Conservation (phyloP, 2,888 invertebrate species). For the Eristalinus aeneus region DNA sequence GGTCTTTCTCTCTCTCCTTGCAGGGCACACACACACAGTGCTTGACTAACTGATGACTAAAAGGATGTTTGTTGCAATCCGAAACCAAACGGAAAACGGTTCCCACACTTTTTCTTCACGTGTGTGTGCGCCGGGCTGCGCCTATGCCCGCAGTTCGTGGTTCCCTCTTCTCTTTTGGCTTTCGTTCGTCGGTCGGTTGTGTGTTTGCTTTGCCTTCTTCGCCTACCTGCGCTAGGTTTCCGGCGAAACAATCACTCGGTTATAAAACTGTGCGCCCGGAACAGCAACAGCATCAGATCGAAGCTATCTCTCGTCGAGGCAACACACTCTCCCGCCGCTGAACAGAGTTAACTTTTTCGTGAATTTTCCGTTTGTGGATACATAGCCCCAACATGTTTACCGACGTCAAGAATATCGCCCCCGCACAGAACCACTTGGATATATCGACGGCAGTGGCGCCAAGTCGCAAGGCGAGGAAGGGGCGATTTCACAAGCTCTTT, state of each 20-base stretch:
- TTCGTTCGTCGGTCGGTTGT: slow-evolving; percentile 3
- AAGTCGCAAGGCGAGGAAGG: slow-evolving; percentile 71
- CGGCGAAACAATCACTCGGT: slow-evolving; percentile 67
- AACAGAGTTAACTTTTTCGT: slow-evolving; percentile 18
- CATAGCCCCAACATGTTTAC: slow-evolving; percentile 75
- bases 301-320: slow-evolving; percentile 77
- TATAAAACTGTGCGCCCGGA: slow-evolving; percentile 79
- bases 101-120: slow-evolving; percentile 58
- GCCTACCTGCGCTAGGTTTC: slow-evolving; percentile 61
- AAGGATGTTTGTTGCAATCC: slow-evolving; percentile 65
- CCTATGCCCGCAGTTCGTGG: not conserved
- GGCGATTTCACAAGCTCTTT: slow-evolving; percentile 76
- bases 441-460: slow-evolving; percentile 58
- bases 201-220: slow-evolving; percentile 42
- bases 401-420: slow-evolving; percentile 78
- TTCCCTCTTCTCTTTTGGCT: slow-evolving; percentile 41
- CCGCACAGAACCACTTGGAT: slow-evolving; percentile 41
- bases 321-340: slow-evolving; percentile 73
- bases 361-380: slow-evolving; percentile 26
- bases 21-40: slow-evolving; percentile 61
- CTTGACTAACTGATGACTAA: slow-evolving; percentile 58
- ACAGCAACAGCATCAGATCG: slow-evolving; percentile 79
- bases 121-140: slow-evolving; percentile 13
- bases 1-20: slow-evolving; percentile 52
- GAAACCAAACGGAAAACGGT: slow-evolving; percentile 67